phyloP scores from a whole-genome alignment of 1,140 invertebrate genomes.

The Semibalanus balanoides region DNA sequence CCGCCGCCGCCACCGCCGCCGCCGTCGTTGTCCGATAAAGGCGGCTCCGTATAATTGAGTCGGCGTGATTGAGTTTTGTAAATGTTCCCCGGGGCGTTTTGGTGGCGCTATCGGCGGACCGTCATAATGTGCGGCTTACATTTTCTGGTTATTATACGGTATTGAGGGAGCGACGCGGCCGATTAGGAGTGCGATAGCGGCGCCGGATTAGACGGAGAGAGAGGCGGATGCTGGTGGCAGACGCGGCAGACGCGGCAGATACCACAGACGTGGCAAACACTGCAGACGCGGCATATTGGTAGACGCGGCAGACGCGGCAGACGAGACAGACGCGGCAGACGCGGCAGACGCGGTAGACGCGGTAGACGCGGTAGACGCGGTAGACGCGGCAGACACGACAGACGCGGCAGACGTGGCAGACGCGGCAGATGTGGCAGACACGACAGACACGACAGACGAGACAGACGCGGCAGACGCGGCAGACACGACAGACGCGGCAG shows the following conservation, averaged over 20 bases:
- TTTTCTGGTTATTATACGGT: conserved; percentile 2
- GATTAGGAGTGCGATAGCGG: background rate
- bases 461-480: too few relatives aligned
- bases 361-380: too few relatives aligned
- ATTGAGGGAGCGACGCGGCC: background rate
- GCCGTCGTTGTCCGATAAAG: background rate
- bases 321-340: too few relatives aligned
- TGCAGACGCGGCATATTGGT: too few relatives aligned
- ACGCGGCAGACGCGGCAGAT: background rate
- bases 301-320: too few relatives aligned
- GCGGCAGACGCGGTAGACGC: too few relatives aligned
- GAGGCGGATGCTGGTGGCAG: background rate
- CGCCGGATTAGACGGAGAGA: background rate
- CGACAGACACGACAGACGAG: too few relatives aligned
- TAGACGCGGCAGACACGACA: too few relatives aligned
- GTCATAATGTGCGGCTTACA: conserved; percentile 1
- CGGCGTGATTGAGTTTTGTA: conserved; percentile 1
- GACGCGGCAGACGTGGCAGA: too few relatives aligned
- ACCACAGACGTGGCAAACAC: background rate
- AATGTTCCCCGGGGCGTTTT: background rate
- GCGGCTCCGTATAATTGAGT: background rate
- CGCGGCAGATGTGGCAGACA: too few relatives aligned
- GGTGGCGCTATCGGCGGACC: background rate
- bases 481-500: too few relatives aligned
- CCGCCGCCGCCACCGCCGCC: too few relatives aligned